Conservation (phyloP, 1,140 invertebrate species). For the Pseudomyrmex pallidus region DNA sequence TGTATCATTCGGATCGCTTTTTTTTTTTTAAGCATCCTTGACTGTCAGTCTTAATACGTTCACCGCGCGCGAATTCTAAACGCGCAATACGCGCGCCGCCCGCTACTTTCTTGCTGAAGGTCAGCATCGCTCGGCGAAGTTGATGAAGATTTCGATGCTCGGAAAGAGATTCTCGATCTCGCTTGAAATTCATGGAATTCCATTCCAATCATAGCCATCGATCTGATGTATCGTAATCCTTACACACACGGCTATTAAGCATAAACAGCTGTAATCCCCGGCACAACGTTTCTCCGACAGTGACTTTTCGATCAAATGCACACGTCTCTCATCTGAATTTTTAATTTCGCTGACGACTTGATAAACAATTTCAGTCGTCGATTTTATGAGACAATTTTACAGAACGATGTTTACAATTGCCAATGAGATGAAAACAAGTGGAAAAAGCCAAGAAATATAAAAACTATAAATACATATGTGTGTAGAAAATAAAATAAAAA, state of each 20-base stretch:
- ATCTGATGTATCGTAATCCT: conserved; percentile 1
- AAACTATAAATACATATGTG: neutral
- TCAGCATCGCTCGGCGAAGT: conserved; percentile 7
- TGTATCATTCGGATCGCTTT: neutral
- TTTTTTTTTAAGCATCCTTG: conserved; percentile 6
- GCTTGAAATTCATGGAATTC: conserved; percentile 20
- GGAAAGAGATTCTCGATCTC: conserved; percentile 3
- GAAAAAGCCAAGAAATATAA: conserved; percentile 11
- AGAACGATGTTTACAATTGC: neutral
- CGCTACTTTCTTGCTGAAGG: conserved; percentile 35
- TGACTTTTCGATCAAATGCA: conserved; percentile 5
- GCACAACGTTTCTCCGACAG: neutral
- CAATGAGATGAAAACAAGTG: neutral
- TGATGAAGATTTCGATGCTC: conserved; percentile 43
- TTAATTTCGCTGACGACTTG: neutral
- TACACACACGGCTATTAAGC: neutral
- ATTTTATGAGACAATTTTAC: neutral
- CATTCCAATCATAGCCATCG: conserved; percentile 25
- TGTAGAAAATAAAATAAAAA: neutral
- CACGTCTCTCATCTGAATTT: neutral
- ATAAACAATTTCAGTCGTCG: neutral
- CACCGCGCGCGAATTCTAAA: conserved; percentile 32
- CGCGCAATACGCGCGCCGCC: conserved; percentile 8
- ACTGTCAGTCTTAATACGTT: conserved; percentile 2
- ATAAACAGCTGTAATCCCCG: neutral